Percentiles rank a stretch among this genome's conserved stretches.
These are phyloP conservation scores for Austrolebias charrua DNA, from an alignment of 2,797 vertebrate genomes.

Conservation along the genomic window DNA sequence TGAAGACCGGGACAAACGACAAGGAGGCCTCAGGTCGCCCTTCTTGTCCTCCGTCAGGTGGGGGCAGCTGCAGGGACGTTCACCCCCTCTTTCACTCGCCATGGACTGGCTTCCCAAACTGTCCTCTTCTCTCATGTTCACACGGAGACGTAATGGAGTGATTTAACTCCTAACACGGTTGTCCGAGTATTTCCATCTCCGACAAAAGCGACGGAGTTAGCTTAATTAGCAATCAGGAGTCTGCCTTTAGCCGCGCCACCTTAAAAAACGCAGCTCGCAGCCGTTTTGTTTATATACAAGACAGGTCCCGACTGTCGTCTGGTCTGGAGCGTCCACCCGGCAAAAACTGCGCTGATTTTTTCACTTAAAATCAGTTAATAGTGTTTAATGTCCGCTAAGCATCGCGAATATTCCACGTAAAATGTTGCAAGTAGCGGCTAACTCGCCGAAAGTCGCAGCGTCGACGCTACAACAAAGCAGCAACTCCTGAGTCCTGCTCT, in stretches of 20 bases:
- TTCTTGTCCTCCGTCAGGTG: slow-evolving; percentile 49
- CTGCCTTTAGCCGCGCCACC: slow-evolving; percentile 52
- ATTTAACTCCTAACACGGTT: slow-evolving; percentile 45
- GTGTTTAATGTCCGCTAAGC: background rate
- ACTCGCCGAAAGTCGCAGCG: slow-evolving; percentile 35
- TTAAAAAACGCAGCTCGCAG: slow-evolving; percentile 63
- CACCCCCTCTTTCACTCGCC: slow-evolving; percentile 75
- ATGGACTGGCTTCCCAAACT: slow-evolving; percentile 76
- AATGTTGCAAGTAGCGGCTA: background rate
- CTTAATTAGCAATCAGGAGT: slow-evolving; percentile 9
- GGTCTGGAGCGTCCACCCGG: slow-evolving; percentile 7
- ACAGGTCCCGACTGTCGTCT: slow-evolving; percentile 27
- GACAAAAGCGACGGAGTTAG: slow-evolving; percentile 9
- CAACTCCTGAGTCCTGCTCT: slow-evolving; percentile 13
- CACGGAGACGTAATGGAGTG: slow-evolving; percentile 42
- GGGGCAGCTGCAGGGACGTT: slow-evolving; percentile 70
- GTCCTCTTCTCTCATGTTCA: slow-evolving; percentile 78
- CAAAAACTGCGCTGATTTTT: background rate
- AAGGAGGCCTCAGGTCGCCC: slow-evolving; percentile 58
- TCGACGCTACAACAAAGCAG: slow-evolving; percentile 68
- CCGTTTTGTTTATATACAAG: slow-evolving; percentile 73
- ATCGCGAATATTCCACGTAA: background rate
- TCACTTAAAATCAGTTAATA: background rate
- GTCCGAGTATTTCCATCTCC: slow-evolving; percentile 41
- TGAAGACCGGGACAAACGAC: slow-evolving; percentile 34